Evolutionary conservation across 2,888 invertebrate species (phyloP).

Genomic region (Nomada fucata): DNA sequence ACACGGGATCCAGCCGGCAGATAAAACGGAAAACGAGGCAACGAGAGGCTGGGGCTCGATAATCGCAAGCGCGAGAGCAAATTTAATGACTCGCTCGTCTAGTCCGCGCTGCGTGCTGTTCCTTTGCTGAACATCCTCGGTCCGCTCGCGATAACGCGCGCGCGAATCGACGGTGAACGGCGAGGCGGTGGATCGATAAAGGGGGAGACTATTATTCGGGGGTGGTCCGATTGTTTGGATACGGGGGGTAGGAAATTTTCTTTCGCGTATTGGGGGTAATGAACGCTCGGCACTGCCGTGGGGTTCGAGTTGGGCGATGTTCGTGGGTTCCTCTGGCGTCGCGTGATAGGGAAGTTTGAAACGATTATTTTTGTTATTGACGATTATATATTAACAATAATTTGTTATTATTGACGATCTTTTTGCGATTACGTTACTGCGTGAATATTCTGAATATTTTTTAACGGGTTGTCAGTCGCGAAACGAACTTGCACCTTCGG

Average conservation of each 20-base stretch:
- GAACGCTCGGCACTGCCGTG: too few relatives aligned
- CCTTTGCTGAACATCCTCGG: conserved; percentile 19
- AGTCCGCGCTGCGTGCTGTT: conserved; percentile 21
- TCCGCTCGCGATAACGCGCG: neutral
- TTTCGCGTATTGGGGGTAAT: too few relatives aligned
- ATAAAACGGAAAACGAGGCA: conserved; percentile 53
- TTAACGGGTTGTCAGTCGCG: too few relatives aligned
- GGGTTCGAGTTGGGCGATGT: too few relatives aligned
- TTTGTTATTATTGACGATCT: too few relatives aligned
- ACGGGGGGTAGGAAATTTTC: neutral
- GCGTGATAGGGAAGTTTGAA: too few relatives aligned
- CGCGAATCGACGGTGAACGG: neutral
- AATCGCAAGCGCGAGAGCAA: conserved; percentile 48
- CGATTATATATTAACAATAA: too few relatives aligned
- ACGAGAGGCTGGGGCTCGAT: conserved; percentile 28
- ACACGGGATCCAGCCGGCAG: conserved; percentile 52
- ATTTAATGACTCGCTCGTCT: conserved; percentile 54
- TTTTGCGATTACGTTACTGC: too few relatives aligned
- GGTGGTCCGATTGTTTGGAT: neutral
- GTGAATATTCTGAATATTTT: too few relatives aligned
- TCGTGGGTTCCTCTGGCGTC: too few relatives aligned
- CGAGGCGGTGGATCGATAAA: neutral
- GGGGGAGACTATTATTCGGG: neutral
- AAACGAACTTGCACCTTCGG: too few relatives aligned
- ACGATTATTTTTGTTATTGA: too few relatives aligned